phyloP scores from a whole-genome alignment of 2,797 vertebrate genomes.

The Hydrophis major region DNA sequence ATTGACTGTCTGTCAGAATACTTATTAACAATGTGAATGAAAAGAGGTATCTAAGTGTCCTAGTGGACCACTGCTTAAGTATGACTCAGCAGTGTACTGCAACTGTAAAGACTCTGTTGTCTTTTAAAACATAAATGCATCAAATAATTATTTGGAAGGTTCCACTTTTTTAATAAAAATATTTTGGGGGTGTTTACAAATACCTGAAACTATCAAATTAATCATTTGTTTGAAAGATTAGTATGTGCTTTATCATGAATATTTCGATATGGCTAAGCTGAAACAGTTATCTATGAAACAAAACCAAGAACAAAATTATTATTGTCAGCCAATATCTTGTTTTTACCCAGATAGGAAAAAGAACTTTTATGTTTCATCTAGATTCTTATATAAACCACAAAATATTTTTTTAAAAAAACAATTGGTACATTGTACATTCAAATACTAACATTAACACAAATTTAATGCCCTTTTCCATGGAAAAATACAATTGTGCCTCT shows the following conservation, averaged over 20 bases:
- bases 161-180: neutral
- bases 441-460: neutral
- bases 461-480: neutral
- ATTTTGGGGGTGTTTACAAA: neutral
- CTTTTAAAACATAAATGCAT: neutral
- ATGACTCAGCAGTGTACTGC: neutral
- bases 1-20: neutral
- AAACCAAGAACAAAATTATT: neutral
- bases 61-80: neutral
- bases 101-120: neutral
- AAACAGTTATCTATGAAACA: neutral
- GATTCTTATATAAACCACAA: neutral
- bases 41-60: neutral
- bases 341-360: neutral
- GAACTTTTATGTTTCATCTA: neutral
- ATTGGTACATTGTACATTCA: neutral
- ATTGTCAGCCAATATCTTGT: neutral
- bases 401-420: neutral
- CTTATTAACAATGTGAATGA: neutral
- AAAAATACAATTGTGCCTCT: slow-evolving; percentile 15
- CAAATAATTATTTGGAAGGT: neutral
- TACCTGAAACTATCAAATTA: neutral
- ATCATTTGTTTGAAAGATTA: neutral
- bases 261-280: neutral
- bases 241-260: neutral